Base-by-base conservation (phyloP, 1,140 invertebrate species). In the Diachasmimorpha longicaudata region DNA sequence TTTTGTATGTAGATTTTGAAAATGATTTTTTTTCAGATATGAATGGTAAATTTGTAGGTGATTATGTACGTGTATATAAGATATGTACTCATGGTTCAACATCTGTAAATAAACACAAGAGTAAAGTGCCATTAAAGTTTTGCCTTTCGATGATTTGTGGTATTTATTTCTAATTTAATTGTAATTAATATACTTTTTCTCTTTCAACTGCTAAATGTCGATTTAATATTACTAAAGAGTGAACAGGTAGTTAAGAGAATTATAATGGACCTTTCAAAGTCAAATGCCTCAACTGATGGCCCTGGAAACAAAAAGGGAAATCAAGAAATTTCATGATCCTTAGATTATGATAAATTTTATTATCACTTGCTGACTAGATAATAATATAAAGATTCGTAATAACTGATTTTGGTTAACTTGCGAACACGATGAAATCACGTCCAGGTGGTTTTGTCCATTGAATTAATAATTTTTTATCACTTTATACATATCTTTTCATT, bases 351-450 rank as follows among this genome's bases (percentile, higher is more conserved):
- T 85, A 84, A 87, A 85, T 84, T 84, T 86, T 87, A 86, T 87
- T 87, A 87, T 86, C 85, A 86, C 84, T 85, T 82, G 81, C 84
- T 87, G 85, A 86, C 85, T 87, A 87, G 85, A 87, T 86, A 86
- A 85, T 85, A 84, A 85, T 87, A 87, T 86, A 85, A 86, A 87
- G 85, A 87, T 87, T 72, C 83, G 81, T 84, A 85, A 83, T 85
- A 85, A 86, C 81, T 84, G 80, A 81, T 86, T 81, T 81, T 75
- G 75, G 78, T 82, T 79, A 82, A 83, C 73, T 81, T 81, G 80
- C 76, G 80, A 83, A 81, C 72, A 78, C 78, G 69, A 77, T 63
- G 72, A 79, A 39, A 73, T 79, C 77, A 80, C 78, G 76, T 75
- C 21, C 78, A 74, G 78, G 78, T 77, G 44, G 77, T 80, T 75